Percentiles rank a stretch among this genome's conserved stretches.
Conservation (phyloP, 2,888 invertebrate species). For the Pachycephus smyrnensis region DNA sequence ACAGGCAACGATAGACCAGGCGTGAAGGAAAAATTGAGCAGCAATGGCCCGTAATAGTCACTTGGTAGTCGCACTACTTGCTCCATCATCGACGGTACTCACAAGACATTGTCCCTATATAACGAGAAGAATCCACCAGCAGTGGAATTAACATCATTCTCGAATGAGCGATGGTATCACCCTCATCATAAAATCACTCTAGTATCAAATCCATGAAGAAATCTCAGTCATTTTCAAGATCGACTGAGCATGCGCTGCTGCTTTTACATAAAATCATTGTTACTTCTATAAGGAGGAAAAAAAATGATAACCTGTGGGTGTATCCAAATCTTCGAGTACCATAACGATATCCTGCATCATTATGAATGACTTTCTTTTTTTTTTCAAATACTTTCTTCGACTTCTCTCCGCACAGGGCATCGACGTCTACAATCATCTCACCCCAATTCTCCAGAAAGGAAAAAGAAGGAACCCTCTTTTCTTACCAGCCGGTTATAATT, state of each 20-base stretch:
- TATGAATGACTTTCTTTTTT: not conserved
- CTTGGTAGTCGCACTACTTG: not conserved
- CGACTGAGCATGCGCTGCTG: not conserved
- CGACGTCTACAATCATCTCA: not conserved
- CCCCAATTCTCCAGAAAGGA: not conserved
- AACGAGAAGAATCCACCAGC: not conserved
- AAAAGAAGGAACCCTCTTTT: not conserved
- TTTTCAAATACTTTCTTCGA: not conserved
- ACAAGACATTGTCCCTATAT: not conserved
- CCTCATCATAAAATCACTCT: not conserved
- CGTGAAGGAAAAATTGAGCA: constrained; percentile 11
- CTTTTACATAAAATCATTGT: not conserved
- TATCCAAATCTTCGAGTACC: not conserved
- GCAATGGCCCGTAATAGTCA: constrained; percentile 8
- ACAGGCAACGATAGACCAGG: constrained; percentile 10
- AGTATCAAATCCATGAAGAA: not conserved
- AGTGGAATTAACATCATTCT: not conserved
- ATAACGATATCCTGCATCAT: not conserved
- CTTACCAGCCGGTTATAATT: not conserved
- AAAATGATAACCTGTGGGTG: not conserved
- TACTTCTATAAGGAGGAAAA: not conserved
- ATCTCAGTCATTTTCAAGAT: not conserved
- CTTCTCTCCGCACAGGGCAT: not conserved
- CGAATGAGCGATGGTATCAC: not conserved
- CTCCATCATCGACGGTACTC: not conserved